Base-by-base conservation (phyloP, 1,140 invertebrate species). In the Drosophila saltans region DNA sequence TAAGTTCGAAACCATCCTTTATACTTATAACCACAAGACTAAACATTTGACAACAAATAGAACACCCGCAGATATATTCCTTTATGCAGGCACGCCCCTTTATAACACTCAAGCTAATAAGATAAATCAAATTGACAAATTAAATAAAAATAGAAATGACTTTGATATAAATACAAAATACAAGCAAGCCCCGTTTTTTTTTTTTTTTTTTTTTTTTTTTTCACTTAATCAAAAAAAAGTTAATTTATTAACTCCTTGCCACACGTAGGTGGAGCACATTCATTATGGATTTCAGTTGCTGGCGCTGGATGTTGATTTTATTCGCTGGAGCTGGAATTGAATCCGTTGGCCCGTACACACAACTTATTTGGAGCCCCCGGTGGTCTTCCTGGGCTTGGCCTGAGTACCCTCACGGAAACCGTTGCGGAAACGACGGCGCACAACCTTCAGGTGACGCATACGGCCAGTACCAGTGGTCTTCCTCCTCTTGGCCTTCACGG, bases 401-500 rank as follows among this genome's bases (percentile, higher is more conserved):
- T 94, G 94, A 69, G 94, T 94, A 78, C 95, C 95, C 92, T 96
- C 95, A 89, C 95, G 94, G 94, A 96, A 96, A 76, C 95, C 95
- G 92, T 96, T 95, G 86, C 95, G 96, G 94, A 98, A 98, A 93
- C 96, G 94, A 88, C 97, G 96, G 79, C 97, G 95, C 26, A 99
- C 98, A 88, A 97, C 96, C 93, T 98, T 99, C 70, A 99, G 93
- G 92, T 99, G 95, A 91, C 98, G 95, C 95, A 98, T 97, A 80
- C 99, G 96, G 72, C 99, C 99, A 92, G 99, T 99, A 85, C 99
- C 99, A 92, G 98, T 99, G 86, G 98, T 99, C 96, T 98, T 98
- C 96, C 98, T 98, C 93, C 98, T 96, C 93, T 98, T 98, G 69
- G 98, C 98, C 93, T 99, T 99, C 52, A 97, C 95, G 76, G 97